Percentiles rank a stretch among this genome's conserved stretches.
These are phyloP conservation scores for Tapirus indicus DNA, from an alignment of 2,797 vertebrate species.

Conservation along the genomic window DNA sequence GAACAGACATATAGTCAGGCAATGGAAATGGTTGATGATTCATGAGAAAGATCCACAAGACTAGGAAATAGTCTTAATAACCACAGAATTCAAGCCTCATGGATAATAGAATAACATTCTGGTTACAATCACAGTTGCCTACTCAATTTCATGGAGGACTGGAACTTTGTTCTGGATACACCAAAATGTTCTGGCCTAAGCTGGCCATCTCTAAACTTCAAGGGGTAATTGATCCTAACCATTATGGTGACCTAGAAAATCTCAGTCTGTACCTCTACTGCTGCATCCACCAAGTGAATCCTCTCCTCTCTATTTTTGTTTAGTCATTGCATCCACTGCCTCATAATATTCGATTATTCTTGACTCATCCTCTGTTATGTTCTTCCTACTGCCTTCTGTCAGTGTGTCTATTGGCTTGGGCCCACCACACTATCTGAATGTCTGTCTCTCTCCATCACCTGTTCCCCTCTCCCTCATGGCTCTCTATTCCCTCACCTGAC, in stretches of 20 bases:
- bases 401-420: background rate
- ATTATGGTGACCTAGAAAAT: background rate
- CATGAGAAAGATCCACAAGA: background rate
- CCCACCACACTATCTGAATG: background rate
- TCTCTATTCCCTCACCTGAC: background rate
- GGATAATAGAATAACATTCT: background rate
- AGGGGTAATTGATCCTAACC: background rate
- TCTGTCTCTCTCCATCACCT: background rate
- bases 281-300: too few relatives aligned
- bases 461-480: background rate
- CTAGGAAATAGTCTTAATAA: background rate
- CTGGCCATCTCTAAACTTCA: background rate
- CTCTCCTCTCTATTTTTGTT: background rate
- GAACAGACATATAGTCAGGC: background rate
- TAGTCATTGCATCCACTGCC: too few relatives aligned
- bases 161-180: background rate
- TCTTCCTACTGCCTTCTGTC: background rate
- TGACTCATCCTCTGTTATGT: background rate
- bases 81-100: background rate
- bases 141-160: background rate
- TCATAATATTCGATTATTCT: background rate
- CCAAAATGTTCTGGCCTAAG: background rate
- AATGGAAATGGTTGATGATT: background rate
- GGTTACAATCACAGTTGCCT: background rate
- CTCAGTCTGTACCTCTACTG: background rate